Base-by-base conservation (phyloP, 2,797 vertebrate genomes). In the Danio kyathit region DNA sequence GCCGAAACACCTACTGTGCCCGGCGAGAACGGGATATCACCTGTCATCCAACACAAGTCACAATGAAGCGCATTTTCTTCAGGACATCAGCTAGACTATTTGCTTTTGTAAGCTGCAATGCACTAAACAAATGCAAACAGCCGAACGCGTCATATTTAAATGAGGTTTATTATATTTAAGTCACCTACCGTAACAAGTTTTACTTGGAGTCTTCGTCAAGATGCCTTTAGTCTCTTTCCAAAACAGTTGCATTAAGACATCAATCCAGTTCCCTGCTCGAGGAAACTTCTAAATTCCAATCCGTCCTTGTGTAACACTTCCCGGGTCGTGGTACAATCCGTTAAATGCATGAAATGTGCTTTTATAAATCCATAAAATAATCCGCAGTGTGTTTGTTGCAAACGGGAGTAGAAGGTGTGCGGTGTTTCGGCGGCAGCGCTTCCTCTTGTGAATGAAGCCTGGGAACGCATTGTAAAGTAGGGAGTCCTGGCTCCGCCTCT, bases 371-470 rank as follows among this genome's bases (percentile, higher is more conserved):
- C 94, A 94, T 89, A 74, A 81, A 87, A 87, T 82, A 88, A 90
- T 92, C 90, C 90, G 82, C 29, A 82, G 60, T 72, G 61, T 66
- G 51, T 70, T 61, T 60, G 17, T 70, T 48, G n/a, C 40, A 46
- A 66, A 83, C 80, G 73, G 83, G 81, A 80, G 86, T 77, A 63
- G 7, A 88, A 71, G 86, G 84, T 84, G 80, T 80, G 38, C 41
- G 51, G 79, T 86, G 86, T 78, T 72, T 71, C 66, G 59, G 88
- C 88, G 61, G 90, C 85, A 89, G 89, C 92, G 81, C 89, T 89
- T 91, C 88, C 88, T 94, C 94, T 96, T 97, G 95, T 98, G 97
- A 98, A 98, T 98, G 96, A 97, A 96, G 88, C 92, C 88, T 83
- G 89, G 82, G 86, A 71, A 46, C 84, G 80, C 84, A 86, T 89